Conservation (phyloP, 2,113 vertebrate genomes). For the Vulpes lagopus region DNA sequence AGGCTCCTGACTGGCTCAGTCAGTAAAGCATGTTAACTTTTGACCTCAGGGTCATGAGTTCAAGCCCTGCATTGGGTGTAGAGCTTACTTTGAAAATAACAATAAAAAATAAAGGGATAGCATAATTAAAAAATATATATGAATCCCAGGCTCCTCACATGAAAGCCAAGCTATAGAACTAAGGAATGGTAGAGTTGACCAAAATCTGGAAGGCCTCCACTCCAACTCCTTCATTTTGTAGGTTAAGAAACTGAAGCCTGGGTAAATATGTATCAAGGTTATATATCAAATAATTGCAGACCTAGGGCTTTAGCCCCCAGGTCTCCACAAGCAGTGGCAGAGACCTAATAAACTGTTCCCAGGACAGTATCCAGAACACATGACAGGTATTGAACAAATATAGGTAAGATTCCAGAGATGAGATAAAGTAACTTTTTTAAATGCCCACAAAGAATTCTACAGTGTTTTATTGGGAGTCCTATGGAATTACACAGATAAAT, state of each 20-base stretch:
- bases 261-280: not conserved
- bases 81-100: too few relatives aligned
- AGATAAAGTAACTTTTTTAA: not conserved
- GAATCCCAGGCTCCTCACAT: not conserved
- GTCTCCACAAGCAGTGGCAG: not conserved
- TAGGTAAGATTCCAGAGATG: not conserved
- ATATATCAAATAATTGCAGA: not conserved
- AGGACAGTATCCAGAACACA: not conserved
- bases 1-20: too few relatives aligned
- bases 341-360: not conserved
- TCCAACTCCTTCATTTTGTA: not conserved
- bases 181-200: not conserved
- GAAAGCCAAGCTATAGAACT: not conserved
- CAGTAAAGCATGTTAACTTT: too few relatives aligned
- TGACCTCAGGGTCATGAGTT: too few relatives aligned
- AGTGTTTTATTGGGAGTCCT: not conserved
- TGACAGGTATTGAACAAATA: rapidly evolving
- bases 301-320: not conserved
- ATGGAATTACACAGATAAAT: not conserved
- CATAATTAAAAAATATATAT: not conserved
- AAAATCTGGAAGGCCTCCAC: not conserved
- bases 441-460: not conserved
- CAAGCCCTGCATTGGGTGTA: too few relatives aligned
- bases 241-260: not conserved
- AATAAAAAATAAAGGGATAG: too few relatives aligned